Percentiles rank a stretch among this genome's conserved stretches.
Evolutionary conservation across 2,888 invertebrate species (phyloP).

Genomic region (Prosopocoilus inquinatus): DNA sequence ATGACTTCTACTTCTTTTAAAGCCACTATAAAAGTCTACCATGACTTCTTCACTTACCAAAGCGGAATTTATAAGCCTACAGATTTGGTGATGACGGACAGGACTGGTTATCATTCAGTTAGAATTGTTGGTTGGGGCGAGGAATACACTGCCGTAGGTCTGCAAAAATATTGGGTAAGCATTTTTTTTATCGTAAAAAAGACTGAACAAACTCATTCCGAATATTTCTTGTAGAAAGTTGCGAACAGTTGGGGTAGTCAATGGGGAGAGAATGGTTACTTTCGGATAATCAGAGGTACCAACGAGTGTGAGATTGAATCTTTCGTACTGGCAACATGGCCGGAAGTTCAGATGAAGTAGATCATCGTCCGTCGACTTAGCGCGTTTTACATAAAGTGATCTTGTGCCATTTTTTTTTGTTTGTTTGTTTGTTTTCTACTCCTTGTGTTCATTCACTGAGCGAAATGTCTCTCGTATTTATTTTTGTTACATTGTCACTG

Average conservation of each 20-base stretch:
- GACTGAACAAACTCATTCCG: slow-evolving; percentile 1
- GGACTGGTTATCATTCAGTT: slow-evolving; percentile 83
- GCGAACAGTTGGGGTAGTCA: slow-evolving; percentile 91
- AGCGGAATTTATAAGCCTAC: slow-evolving; percentile 77
- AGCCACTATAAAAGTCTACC: slow-evolving; percentile 87
- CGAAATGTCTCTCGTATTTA: background rate
- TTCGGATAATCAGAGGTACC: slow-evolving; percentile 78
- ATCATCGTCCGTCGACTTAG: background rate
- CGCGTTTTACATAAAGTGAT: background rate
- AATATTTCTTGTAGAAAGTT: slow-evolving; percentile 64
- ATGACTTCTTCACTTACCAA: slow-evolving; percentile 90
- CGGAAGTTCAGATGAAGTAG: slow-evolving; percentile 35
- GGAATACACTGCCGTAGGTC: slow-evolving; percentile 57
- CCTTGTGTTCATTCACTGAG: background rate
- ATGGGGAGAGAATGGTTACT: slow-evolving; percentile 92
- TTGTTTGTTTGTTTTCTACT: slow-evolving; percentile 3
- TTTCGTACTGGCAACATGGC: slow-evolving; percentile 81
- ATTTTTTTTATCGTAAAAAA: background rate
- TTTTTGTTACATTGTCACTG: slow-evolving; percentile 17
- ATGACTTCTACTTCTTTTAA: slow-evolving; percentile 33
- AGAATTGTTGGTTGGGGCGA: slow-evolving; percentile 92
- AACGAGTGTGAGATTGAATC: slow-evolving; percentile 91
- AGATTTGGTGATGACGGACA: slow-evolving; percentile 54
- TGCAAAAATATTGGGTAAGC: slow-evolving; percentile 83
- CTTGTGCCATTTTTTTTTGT: slow-evolving; percentile 19